Conservation (phyloP, 92 coral and sea anemone genomes). For the Heteractis magnifica region DNA sequence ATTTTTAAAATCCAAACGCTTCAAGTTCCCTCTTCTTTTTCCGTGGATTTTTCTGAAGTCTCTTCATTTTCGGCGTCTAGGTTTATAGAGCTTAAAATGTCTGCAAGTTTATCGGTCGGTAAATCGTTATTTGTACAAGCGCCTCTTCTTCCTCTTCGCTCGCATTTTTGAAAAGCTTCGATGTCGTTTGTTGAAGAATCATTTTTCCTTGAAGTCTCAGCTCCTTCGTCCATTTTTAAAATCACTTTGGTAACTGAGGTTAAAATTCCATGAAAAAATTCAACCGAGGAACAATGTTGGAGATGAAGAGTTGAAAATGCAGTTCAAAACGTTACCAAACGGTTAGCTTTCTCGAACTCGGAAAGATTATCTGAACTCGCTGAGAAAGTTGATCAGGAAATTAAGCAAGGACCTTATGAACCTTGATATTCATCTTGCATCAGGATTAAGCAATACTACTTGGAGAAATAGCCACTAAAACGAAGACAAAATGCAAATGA, state of each 20-base stretch:
- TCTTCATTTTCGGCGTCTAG: slow-evolving; percentile 9
- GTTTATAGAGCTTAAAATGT: slow-evolving; percentile 49
- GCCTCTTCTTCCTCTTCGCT: slow-evolving; percentile 69
- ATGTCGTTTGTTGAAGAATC: not conserved
- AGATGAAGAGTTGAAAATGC: too few species aligned
- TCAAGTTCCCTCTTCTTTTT: slow-evolving; percentile 20
- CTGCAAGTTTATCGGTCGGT: slow-evolving; percentile 51
- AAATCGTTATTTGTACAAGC: slow-evolving; percentile 59
- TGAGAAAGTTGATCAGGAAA: too few species aligned
- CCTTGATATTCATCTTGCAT: not conserved
- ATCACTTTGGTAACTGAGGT: too few species aligned
- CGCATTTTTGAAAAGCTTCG: slow-evolving; percentile 60
- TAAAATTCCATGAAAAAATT: too few species aligned
- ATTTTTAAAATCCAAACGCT: not conserved
- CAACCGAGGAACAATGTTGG: too few species aligned
- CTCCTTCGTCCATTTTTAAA: slow-evolving; percentile 7
- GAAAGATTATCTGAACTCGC: too few species aligned
- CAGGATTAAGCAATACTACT: not conserved
- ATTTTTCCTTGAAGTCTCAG: not conserved
- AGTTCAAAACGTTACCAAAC: too few species aligned
- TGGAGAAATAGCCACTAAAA: not conserved
- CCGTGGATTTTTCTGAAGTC: not conserved
- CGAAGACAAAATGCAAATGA: not conserved
- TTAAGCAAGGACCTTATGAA: too few species aligned
- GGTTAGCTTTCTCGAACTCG: too few species aligned